Evolutionary conservation across 2,888 invertebrate species (phyloP).

Genomic region (Agonopterix arenella): DNA sequence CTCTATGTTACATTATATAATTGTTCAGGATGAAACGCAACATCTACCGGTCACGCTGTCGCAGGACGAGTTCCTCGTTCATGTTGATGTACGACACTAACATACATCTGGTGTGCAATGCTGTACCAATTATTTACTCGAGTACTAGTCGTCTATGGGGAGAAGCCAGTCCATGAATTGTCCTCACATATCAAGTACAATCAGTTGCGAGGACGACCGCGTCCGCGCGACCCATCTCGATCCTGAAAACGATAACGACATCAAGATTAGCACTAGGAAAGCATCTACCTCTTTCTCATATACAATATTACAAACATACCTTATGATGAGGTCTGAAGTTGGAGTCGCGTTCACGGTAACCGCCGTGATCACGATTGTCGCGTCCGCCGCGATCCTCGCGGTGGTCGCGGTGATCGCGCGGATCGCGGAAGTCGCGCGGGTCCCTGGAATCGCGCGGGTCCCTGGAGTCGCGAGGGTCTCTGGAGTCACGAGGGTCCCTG

Average conservation of each 20-base stretch:
- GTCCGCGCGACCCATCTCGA: conserved; percentile 66
- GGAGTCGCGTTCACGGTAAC: conserved; percentile 61
- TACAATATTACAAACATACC: conserved; percentile 14
- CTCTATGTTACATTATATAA: conserved; percentile 54
- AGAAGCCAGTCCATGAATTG: conserved; percentile 70
- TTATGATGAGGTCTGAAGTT: conserved; percentile 61
- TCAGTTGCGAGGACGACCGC: conserved; percentile 68
- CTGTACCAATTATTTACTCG: conserved; percentile 64
- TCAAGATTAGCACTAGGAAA: conserved; percentile 1
- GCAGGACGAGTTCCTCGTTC: conserved; percentile 39
- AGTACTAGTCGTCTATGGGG: conserved; percentile 74
- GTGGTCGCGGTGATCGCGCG: conserved; percentile 26
- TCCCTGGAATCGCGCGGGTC: conserved; percentile 36
- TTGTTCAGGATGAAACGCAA: conserved; percentile 63
- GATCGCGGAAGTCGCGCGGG: conserved; percentile 40
- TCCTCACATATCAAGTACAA: conserved; percentile 42
- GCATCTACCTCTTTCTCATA: conserved; percentile 11
- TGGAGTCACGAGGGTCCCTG: conserved; percentile 32
- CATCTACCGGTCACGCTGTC: conserved; percentile 40
- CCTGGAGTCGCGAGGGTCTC: conserved; percentile 34
- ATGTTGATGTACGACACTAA: conserved; percentile 36
- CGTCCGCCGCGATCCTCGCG: conserved; percentile 24
- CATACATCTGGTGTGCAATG: conserved; percentile 49
- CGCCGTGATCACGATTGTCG: conserved; percentile 34
- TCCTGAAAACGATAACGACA: conserved; percentile 44